A percentile compares a stretch with the other conserved stretches of the same genome.
Evolutionary conservation across 2,113 vertebrate genomes (phyloP).

Genomic region (Sinosuthora webbiana): DNA sequence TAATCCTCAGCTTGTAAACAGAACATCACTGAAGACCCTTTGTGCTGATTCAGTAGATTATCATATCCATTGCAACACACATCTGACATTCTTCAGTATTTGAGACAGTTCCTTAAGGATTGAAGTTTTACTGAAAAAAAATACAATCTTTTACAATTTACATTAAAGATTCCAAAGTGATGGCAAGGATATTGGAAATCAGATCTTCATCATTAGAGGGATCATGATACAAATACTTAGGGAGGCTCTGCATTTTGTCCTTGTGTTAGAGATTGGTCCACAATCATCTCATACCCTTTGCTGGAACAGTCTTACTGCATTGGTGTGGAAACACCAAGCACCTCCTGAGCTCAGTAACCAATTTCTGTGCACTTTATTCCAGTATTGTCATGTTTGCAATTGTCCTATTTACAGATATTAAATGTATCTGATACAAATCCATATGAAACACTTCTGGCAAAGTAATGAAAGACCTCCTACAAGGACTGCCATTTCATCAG

Average conservation of each 20-base stretch:
- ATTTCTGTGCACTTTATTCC: background rate
- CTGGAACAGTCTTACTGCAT: background rate
- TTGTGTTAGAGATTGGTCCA: background rate
- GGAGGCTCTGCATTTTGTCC: background rate
- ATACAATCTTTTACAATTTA: background rate
- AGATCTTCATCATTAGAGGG: background rate
- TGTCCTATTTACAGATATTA: background rate
- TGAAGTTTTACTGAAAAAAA: background rate
- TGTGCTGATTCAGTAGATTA: background rate
- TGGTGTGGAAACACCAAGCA: background rate
- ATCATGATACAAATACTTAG: background rate
- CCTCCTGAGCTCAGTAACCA: background rate
- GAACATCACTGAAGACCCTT: background rate
- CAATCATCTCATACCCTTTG: background rate
- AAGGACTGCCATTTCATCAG: background rate
- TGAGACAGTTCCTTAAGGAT: background rate
- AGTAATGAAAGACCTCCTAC: background rate
- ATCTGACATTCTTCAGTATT: background rate
- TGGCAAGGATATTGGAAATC: background rate
- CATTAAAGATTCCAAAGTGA: background rate
- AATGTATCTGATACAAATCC: background rate
- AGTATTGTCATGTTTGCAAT: background rate
- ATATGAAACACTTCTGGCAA: background rate
- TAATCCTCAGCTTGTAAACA: background rate
- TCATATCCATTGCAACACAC: background rate